Evolutionary conservation across 2,113 vertebrate species (phyloP).

Genomic region (Aldabrachelys gigantea): DNA sequence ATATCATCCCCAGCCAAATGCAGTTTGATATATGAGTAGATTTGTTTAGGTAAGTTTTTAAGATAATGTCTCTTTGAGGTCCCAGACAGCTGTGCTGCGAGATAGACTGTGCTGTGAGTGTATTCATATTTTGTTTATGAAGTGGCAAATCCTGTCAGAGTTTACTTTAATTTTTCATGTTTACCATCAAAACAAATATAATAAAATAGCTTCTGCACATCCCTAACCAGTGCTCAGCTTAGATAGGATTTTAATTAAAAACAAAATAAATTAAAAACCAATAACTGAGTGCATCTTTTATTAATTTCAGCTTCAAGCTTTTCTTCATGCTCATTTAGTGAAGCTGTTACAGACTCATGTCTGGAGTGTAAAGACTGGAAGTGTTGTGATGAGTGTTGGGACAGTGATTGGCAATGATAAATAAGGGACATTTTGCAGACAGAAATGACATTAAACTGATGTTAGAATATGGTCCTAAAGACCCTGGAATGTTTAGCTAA

Average conservation of each 20-base stretch:
- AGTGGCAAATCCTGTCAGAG: slow-evolving; percentile 37
- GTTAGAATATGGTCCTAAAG: slow-evolving; percentile 41
- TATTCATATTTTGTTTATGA: slow-evolving; percentile 4
- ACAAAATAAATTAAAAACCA: background rate
- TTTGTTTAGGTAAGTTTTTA: slow-evolving; percentile 43
- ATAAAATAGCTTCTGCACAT: background rate
- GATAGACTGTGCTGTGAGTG: background rate
- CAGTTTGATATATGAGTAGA: background rate
- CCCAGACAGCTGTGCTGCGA: background rate
- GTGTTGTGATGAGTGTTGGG: background rate
- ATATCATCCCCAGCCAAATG: background rate
- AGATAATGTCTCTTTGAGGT: background rate
- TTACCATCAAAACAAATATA: slow-evolving; percentile 28
- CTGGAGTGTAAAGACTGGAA: background rate
- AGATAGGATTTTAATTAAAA: slow-evolving; percentile 41
- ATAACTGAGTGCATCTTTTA: background rate
- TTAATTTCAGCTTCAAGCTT: slow-evolving; percentile 35
- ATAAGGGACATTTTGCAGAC: slow-evolving; percentile 34
- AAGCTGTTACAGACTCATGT: background rate
- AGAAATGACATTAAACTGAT: slow-evolving; percentile 56
- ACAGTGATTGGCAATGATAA: slow-evolving; percentile 46
- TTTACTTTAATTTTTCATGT: slow-evolving; percentile 56
- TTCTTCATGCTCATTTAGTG: slow-evolving; percentile 32
- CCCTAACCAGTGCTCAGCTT: background rate
- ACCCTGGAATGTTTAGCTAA: background rate